A percentile compares a stretch with the other conserved stretches of the same genome.
These are phyloP conservation scores for Scolopax rusticola DNA, from an alignment of 2,797 vertebrate species.

Conservation along the genomic window DNA sequence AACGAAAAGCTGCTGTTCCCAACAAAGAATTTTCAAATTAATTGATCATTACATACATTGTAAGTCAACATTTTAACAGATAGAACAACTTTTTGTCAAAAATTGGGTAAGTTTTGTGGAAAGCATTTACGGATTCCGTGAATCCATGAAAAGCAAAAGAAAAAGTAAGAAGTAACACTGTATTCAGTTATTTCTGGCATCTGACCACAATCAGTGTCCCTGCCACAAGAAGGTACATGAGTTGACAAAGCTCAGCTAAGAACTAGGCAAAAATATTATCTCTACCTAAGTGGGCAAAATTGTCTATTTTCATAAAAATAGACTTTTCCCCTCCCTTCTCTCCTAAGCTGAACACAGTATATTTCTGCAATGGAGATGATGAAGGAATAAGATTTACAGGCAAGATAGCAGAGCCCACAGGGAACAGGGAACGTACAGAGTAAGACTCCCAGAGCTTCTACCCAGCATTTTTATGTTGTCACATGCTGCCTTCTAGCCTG, in stretches of 20 bases:
- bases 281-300: background rate
- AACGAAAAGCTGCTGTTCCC: background rate
- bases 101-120: background rate
- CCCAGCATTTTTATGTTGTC: background rate
- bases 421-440: background rate
- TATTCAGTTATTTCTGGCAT: background rate
- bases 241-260: background rate
- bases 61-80: background rate
- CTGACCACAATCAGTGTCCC: background rate
- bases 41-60: background rate
- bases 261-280: background rate
- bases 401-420: background rate
- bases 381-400: background rate
- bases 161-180: background rate
- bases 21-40: background rate
- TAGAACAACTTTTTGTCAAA: background rate
- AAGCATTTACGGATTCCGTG: background rate
- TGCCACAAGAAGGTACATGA: background rate
- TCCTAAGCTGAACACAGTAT: background rate
- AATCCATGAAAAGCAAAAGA: background rate
- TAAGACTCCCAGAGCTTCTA: background rate
- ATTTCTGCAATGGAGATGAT: background rate
- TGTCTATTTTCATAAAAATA: background rate
- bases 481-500: background rate
- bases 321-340: background rate